These are phyloP conservation scores for Epirrhoe alternata DNA, from an alignment of 2,888 invertebrate species.

Conservation along the genomic window DNA sequence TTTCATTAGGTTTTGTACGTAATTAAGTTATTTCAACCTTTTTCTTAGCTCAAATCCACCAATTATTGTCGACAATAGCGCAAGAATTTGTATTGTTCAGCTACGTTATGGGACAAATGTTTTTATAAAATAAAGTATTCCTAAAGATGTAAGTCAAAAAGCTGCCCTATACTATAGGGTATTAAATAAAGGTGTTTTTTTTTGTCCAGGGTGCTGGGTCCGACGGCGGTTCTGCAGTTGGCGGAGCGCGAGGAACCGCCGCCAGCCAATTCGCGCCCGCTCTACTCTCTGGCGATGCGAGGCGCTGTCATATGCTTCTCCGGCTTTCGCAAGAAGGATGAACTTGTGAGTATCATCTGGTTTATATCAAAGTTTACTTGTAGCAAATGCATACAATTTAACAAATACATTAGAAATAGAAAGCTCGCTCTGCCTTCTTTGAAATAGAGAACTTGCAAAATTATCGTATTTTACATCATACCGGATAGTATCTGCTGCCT, in stretches of 20 bases:
- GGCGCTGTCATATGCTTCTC: conserved; percentile 96
- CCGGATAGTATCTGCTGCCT: not conserved
- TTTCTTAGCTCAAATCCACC: too few relatives aligned
- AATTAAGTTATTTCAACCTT: too few relatives aligned
- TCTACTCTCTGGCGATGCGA: conserved; percentile 95
- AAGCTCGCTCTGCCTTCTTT: not conserved
- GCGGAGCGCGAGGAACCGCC: conserved; percentile 90
- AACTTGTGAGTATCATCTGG: conserved; percentile 88
- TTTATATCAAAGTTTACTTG: not conserved
- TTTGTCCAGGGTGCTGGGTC: conserved; percentile 88
- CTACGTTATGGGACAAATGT: too few relatives aligned
- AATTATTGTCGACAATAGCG: too few relatives aligned
- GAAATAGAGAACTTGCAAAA: not conserved
- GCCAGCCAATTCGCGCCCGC: conserved; percentile 90
- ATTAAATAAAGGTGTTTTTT: not conserved
- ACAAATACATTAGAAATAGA: not conserved
- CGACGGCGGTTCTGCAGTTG: conserved; percentile 91
- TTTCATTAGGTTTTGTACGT: too few relatives aligned
- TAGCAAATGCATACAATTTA: not conserved
- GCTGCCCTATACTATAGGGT: not conserved
- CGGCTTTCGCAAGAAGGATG: conserved; percentile 95
- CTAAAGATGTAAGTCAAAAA: too few relatives aligned
- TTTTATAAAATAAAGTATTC: too few relatives aligned
- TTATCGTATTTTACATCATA: not conserved
- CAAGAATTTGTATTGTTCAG: too few relatives aligned